Conservation (phyloP, 2,888 invertebrate species). For the Drosophila fulvimacula region DNA sequence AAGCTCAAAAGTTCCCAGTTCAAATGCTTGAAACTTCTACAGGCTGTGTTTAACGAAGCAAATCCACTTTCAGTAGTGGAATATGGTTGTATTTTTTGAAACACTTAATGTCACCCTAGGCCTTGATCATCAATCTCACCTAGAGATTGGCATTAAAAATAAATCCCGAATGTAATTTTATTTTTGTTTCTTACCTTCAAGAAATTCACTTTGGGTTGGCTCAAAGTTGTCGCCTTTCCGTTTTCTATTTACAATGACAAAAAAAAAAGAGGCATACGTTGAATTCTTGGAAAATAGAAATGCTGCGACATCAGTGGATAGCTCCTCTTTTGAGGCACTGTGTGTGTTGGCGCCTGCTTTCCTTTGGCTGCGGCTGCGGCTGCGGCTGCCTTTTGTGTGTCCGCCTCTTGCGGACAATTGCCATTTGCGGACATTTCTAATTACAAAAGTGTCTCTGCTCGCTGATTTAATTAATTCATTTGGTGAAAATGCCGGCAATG, state of each 20-base stretch:
- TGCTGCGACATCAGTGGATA: constrained; percentile 38
- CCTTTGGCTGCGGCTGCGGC: constrained; percentile 15
- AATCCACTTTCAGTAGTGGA: too few relatives aligned
- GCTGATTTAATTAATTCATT: constrained; percentile 79
- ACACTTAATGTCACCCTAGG: neutral
- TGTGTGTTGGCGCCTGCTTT: constrained; percentile 37
- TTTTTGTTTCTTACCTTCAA: neutral
- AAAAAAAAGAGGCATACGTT: constrained; percentile 33
- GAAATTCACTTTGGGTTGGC: constrained; percentile 29
- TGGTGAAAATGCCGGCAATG: constrained; percentile 73
- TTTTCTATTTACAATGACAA: constrained; percentile 41
- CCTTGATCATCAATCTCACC: constrained; percentile 48
- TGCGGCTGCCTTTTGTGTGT: constrained; percentile 49
- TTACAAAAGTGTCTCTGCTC: constrained; percentile 66
- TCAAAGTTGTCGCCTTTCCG: constrained; percentile 25
- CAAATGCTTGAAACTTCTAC: too few relatives aligned
- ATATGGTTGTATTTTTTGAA: too few relatives aligned
- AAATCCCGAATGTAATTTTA: constrained; percentile 9
- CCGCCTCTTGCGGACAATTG: constrained; percentile 42
- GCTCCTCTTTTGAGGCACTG: constrained; percentile 35
- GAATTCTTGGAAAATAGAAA: constrained; percentile 72
- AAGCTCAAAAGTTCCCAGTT: neutral
- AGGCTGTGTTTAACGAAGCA: too few relatives aligned
- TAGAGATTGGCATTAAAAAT: constrained; percentile 44
- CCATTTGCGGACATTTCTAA: constrained; percentile 76